Conservation (phyloP, 2,888 invertebrate genomes). For the Cataglyphis albicans region DNA sequence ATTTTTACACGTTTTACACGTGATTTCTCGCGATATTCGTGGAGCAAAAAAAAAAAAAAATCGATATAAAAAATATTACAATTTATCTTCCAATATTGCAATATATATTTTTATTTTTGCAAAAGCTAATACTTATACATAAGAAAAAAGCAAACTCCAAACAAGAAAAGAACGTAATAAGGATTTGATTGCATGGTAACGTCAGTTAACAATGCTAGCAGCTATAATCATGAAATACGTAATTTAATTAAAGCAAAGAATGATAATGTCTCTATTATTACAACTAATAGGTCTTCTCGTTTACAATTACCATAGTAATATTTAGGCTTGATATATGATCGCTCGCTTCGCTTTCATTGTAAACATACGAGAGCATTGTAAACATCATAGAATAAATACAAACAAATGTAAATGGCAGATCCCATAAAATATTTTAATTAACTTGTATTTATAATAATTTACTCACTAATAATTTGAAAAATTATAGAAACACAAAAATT, state of each 20-base stretch:
- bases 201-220: constrained; percentile 32
- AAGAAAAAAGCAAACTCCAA: neutral
- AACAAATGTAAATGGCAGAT: neutral
- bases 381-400: neutral
- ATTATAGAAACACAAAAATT: neutral
- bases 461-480: neutral
- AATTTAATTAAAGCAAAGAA: constrained; percentile 39
- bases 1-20: constrained; percentile 16
- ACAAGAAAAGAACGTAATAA: neutral
- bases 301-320: neutral
- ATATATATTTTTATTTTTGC: neutral
- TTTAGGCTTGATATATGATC: constrained; percentile 20
- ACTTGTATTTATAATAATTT: neutral
- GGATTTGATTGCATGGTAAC: constrained; percentile 8
- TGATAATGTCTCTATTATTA: constrained; percentile 17
- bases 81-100: too few species aligned
- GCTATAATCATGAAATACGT: neutral
- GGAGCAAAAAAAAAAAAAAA: neutral
- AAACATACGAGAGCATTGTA: neutral
- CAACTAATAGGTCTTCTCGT: constrained; percentile 16
- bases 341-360: neutral
- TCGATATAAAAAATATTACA: neutral
- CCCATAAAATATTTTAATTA: too few species aligned
- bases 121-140: neutral
- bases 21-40: constrained; percentile 11